Conservation (phyloP, 2,888 invertebrate species). For the Muschampia plurimacula region DNA sequence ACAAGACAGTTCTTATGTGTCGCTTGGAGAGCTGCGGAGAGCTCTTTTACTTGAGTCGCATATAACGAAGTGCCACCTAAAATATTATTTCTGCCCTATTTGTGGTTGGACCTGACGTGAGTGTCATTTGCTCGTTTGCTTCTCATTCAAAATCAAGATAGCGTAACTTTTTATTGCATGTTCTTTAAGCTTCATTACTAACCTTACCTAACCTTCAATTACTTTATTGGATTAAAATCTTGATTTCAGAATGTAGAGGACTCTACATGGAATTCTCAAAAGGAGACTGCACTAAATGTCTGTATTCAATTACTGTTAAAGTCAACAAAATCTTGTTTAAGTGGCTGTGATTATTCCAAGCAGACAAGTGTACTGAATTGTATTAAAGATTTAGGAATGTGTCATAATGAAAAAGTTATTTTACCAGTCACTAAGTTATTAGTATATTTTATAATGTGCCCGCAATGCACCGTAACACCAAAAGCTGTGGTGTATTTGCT, state of each 20-base stretch:
- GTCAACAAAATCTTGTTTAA: constrained; percentile 77
- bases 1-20: too few relatives aligned
- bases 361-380: constrained; percentile 84
- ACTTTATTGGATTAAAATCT: too few relatives aligned
- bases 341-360: constrained; percentile 77
- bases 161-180: background rate
- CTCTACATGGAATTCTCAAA: constrained; percentile 59
- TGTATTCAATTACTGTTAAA: constrained; percentile 76
- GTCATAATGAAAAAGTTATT: constrained; percentile 66
- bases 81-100: too few relatives aligned
- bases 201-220: too few relatives aligned
- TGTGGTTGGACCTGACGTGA: too few relatives aligned
- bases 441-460: constrained; percentile 87
- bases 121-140: too few relatives aligned
- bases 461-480: constrained; percentile 83
- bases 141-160: too few relatives aligned
- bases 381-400: constrained; percentile 81
- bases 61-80: too few relatives aligned
- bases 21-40: too few relatives aligned
- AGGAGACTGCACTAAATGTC: constrained; percentile 64
- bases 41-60: too few relatives aligned
- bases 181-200: background rate
- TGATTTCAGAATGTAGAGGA: constrained; percentile 59
- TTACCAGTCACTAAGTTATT: constrained; percentile 81
- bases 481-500: constrained; percentile 85